phyloP scores from a whole-genome alignment of 2,113 vertebrate genomes.

The Lipotes vexillifer region DNA sequence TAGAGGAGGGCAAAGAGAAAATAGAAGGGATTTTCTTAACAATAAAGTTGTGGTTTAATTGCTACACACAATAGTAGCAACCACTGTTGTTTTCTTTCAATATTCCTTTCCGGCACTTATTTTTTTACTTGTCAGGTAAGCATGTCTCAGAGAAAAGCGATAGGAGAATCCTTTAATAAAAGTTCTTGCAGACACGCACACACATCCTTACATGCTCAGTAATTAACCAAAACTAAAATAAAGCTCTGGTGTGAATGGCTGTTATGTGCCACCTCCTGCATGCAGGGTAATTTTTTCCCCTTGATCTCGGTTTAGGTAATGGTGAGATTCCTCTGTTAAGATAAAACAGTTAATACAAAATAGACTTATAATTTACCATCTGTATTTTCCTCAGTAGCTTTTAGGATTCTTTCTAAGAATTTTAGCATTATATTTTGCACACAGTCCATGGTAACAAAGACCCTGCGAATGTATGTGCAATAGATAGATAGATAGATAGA shows the following conservation, averaged over 20 bases:
- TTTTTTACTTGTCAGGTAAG: slow-evolving; percentile 26
- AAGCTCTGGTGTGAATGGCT: not conserved
- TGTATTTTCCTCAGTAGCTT: not conserved
- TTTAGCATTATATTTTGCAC: not conserved
- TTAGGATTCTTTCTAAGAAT: slow-evolving; percentile 32
- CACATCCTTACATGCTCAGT: not conserved
- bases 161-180: slow-evolving; percentile 23
- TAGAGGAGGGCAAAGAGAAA: not conserved
- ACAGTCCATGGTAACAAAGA: not conserved
- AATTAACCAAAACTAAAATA: slow-evolving; percentile 63
- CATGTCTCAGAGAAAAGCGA: not conserved
- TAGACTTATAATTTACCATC: slow-evolving; percentile 8
- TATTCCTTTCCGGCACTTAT: not conserved
- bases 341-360: not conserved
- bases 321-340: not conserved
- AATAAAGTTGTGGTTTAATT: not conserved
- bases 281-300: not conserved
- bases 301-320: slow-evolving; percentile 19
- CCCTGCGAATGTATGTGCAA: not conserved
- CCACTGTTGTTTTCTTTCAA: not conserved
- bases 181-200: fast-evolving
- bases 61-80: not conserved
- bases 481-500: not conserved
- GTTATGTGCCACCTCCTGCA: not conserved
- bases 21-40: not conserved